These are phyloP conservation scores for Umimayanthus chanpuru DNA, from an alignment of 92 coral and sea anemone species.

Conservation along the genomic window DNA sequence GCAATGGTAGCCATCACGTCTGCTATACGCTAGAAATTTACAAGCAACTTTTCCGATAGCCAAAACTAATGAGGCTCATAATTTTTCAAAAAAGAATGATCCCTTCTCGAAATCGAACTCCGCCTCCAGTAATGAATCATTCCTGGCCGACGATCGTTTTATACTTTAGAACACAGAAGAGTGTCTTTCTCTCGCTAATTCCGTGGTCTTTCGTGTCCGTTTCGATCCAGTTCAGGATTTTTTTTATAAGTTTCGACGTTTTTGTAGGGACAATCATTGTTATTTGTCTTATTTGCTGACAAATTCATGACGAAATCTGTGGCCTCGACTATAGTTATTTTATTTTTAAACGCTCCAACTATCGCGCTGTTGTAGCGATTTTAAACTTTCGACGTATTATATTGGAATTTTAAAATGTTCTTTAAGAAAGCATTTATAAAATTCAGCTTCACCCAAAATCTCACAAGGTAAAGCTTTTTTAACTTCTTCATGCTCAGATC, in stretches of 20 bases:
- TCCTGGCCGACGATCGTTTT: background rate
- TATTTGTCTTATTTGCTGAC: background rate
- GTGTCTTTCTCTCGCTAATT: too few species aligned
- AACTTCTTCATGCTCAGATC: too few species aligned
- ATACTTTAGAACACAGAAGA: too few species aligned
- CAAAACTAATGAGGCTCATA: background rate
- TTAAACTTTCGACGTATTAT: too few species aligned
- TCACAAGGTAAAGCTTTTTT: too few species aligned
- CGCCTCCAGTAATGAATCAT: background rate
- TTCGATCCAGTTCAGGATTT: background rate
- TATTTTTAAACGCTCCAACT: too few species aligned
- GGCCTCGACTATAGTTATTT: too few species aligned
- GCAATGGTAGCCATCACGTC: background rate
- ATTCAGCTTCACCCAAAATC: too few species aligned
- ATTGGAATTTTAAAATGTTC: too few species aligned
- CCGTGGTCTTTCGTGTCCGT: background rate
- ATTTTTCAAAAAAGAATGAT: background rate
- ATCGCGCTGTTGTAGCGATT: too few species aligned
- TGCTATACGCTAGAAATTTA: background rate
- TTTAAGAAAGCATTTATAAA: too few species aligned
- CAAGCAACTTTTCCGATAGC: background rate
- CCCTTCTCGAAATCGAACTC: background rate
- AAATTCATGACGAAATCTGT: background rate
- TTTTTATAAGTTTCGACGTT: background rate
- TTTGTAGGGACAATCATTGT: background rate